Base-by-base conservation (phyloP, 1,140 invertebrate genomes). In the Apis dorsata region DNA sequence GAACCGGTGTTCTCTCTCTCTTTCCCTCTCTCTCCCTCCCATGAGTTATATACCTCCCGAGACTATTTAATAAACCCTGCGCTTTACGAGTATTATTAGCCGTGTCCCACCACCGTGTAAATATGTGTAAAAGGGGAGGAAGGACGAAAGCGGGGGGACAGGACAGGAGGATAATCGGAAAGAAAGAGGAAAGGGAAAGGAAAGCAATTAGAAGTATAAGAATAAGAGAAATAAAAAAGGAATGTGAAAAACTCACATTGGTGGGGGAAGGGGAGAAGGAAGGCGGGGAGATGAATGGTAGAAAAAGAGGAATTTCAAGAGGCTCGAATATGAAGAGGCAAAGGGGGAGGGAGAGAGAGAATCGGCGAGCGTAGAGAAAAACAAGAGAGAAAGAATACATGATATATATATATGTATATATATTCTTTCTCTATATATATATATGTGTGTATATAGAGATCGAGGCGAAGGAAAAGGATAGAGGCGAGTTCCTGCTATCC, bases 391-490 rank as follows among this genome's bases (percentile, higher is more conserved):
- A 63, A 44, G 34, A 44, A 44, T 44, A 44, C 5, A 44, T 44
- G 34, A 34, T 34, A 34, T 34, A 34, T 4, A 44, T 44, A 44
- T 44, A 1, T 34, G 2, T 34, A 44, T 44, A 44, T 44, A 44
- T 44, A 44, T 44, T 3, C 34, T 34, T 34, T 1, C 28, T 34
- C 28, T 34, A 34, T 34, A 4, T 34, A 34, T 34, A 34, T 34
- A 34, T 34, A 34, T 34, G 34, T 34, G 2, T 34, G 34, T 34
- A 59, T 59, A 75, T 44, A 66, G 62, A 76, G 62, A 75, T 60
- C n/a, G 63, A 59, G 74, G 75, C 55, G 79, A 34, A 57, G 34
- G 55, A 86, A 53, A 62, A 57, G 70, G 84, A 85, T n/a, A 85
- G 79, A 78, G 69, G 77, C 77, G 68, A 78, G 79, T 81, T 63